These are phyloP conservation scores for Lobophora halterata DNA, from an alignment of 2,888 invertebrate genomes.

Conservation along the genomic window DNA sequence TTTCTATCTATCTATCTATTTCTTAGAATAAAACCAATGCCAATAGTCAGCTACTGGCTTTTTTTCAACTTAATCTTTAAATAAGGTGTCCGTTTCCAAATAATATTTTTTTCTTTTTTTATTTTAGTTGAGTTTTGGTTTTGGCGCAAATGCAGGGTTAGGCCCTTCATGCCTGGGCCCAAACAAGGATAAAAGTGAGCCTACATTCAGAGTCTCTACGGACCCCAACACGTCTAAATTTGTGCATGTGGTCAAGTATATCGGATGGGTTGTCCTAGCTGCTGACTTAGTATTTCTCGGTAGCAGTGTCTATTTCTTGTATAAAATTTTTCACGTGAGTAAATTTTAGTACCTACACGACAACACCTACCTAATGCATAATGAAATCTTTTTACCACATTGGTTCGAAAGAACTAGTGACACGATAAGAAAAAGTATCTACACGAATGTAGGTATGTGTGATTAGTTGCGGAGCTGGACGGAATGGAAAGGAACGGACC, in stretches of 20 bases:
- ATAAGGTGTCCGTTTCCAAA: not conserved
- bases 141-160: slow-evolving; percentile 54
- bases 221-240: slow-evolving; percentile 20
- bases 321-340: slow-evolving; percentile 45
- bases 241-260: slow-evolving; percentile 35
- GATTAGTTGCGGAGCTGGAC: too few relatives aligned
- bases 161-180: slow-evolving; percentile 46
- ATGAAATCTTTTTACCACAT: too few relatives aligned
- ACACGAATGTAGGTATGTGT: too few relatives aligned
- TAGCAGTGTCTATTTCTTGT: slow-evolving; percentile 41
- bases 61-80: not conserved
- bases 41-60: too few relatives aligned
- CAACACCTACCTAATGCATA: too few relatives aligned
- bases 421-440: too few relatives aligned
- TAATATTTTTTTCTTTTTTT: slow-evolving; percentile 1
- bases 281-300: slow-evolving; percentile 43
- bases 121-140: slow-evolving; percentile 59
- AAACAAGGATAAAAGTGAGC: slow-evolving; percentile 9
- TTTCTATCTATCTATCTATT: too few relatives aligned
- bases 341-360: too few relatives aligned
- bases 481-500: too few relatives aligned
- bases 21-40: too few relatives aligned
- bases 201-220: not conserved
- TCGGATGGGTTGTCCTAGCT: slow-evolving; percentile 48
- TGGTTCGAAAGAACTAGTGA: too few relatives aligned